Base-by-base conservation (phyloP, 64 coral and sea anemone genomes). In the Montipora sp. region DNA sequence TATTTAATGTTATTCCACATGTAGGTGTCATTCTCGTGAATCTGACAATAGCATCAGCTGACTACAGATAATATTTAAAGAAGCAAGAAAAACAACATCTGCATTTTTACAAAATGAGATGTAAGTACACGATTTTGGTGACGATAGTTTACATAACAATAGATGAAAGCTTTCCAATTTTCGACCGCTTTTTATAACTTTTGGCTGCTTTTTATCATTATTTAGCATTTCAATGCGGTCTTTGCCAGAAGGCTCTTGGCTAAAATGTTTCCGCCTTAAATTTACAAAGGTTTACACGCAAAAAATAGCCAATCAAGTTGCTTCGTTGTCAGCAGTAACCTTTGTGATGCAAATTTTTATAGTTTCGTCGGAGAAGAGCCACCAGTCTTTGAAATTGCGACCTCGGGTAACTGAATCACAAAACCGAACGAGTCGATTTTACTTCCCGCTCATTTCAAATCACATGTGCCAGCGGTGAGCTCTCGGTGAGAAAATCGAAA, bases 271-370 rank as follows among this genome's bases (percentile, higher is more conserved):
- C 27, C 3, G 21, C 50, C 78, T 27, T 59, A 58, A 36, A 23
- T 18, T 22, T 7, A 7, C 57, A 4, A 84, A 3, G 16, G 15
- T 68, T 45, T 69, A 22, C 13, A 85, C 49, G 61, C 48, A 71
- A 49, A 49, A 36, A 85, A 85, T 71, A 11, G 46, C 65, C 82
- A 66, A 85, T 85, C 82, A 49, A 12, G 70, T 44, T 3, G 18
- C 18, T 48, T 71, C 65, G 48, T 85, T 85, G 44, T 71, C 65
- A 47, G 2, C 24, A 27, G 4, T 83, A 59, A 83, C 80, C 18
- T 58, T 66, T 83, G 59, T 67, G 27, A 85, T 85, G 82, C 63
- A 85, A 85, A 85, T 85, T 66, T 49, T 6, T 6, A 12, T 11
- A 11, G 53, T 57, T 6, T 57, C 2, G 3, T 57, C 19, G 61